Conservation (phyloP, 2,113 vertebrate genomes). For the Phyllostomus hastatus region DNA sequence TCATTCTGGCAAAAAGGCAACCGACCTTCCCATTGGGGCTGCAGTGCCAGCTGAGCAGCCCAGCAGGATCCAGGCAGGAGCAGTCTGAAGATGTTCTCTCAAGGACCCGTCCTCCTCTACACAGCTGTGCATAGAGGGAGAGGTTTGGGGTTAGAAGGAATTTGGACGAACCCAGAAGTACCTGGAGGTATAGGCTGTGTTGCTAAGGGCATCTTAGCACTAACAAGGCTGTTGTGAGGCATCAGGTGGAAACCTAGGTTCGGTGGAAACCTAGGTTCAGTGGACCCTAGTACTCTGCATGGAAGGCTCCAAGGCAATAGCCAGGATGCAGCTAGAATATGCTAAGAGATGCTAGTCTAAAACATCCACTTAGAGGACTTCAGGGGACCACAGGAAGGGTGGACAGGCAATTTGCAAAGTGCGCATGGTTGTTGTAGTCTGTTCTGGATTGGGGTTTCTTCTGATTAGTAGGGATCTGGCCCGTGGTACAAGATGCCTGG, state of each 20-base stretch:
- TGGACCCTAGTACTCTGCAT: background rate
- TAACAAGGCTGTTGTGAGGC: background rate
- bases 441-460: background rate
- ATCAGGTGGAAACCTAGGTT: conserved; percentile 13
- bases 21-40: background rate
- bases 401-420: background rate
- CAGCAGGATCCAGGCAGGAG: background rate
- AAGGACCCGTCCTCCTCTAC: background rate
- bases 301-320: background rate
- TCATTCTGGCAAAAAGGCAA: background rate
- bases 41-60: background rate
- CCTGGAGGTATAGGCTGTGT: conserved; percentile 33
- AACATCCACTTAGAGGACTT: background rate
- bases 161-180: conserved; percentile 28
- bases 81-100: background rate
- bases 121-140: background rate
- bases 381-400: background rate
- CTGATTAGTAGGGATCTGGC: background rate
- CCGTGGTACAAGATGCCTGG: background rate
- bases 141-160: background rate
- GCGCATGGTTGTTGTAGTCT: background rate
- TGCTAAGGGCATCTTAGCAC: conserved; percentile 46
- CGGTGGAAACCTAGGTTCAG: background rate
- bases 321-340: background rate
- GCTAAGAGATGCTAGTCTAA: background rate